Evolutionary conservation across 2,888 invertebrate species (phyloP).

Genomic region (Epistrophella euchroma): DNA sequence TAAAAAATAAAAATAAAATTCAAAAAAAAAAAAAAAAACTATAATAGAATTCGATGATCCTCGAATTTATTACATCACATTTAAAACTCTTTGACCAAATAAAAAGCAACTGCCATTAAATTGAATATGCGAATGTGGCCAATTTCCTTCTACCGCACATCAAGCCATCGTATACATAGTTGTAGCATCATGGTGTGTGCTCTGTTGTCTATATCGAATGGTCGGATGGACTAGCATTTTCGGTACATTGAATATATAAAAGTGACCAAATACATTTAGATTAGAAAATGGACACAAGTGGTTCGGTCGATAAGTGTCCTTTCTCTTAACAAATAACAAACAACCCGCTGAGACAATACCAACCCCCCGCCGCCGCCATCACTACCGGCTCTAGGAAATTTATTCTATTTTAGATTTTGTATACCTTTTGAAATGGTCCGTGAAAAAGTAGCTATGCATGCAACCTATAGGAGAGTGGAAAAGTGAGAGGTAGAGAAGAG

Average conservation of each 20-base stretch:
- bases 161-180: not conserved
- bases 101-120: constrained; percentile 64
- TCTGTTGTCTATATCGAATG: constrained; percentile 1
- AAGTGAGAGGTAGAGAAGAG: constrained; percentile 29
- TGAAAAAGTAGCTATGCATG: constrained; percentile 56
- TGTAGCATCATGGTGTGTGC: not conserved
- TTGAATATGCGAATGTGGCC: constrained; percentile 46
- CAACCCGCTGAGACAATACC: constrained; percentile 33
- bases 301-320: constrained; percentile 63
- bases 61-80: constrained; percentile 54
- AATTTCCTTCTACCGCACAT: constrained; percentile 19
- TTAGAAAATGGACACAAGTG: constrained; percentile 60
- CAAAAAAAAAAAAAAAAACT: constrained; percentile 19
- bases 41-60: constrained; percentile 65
- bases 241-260: constrained; percentile 74
- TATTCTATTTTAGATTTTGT: constrained; percentile 67
- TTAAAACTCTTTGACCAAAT: constrained; percentile 47
- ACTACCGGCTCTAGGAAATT: constrained; percentile 38
- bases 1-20: not conserved
- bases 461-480: too few species aligned
- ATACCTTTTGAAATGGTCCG: constrained; percentile 69
- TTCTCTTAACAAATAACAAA: constrained; percentile 19
- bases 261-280: constrained; percentile 70
- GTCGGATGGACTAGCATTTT: constrained; percentile 56
- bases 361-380: not conserved